Base-by-base conservation (phyloP, 64 coral and sea anemone genomes). In the Pocillopora damicornis region DNA sequence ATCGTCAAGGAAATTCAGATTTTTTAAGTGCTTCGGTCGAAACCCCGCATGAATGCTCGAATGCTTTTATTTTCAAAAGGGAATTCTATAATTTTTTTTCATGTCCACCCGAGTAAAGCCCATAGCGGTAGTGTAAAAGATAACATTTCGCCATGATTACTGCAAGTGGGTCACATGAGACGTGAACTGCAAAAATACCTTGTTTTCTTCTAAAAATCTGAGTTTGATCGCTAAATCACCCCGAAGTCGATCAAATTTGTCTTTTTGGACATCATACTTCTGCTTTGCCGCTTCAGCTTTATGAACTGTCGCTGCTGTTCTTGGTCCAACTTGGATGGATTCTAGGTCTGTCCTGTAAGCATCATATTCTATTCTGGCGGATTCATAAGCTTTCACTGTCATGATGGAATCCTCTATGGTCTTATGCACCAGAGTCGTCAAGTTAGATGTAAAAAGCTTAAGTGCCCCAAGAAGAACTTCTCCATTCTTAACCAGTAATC, bases 201-300 rank as follows among this genome's bases (percentile, higher is more conserved):
- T 99, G 60, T 99, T 99, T 95, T 99, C 97, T 75, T 99, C 90
- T 65, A 99, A 86, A 66, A 99, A 99, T 89, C 88, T 95, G 23
- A 99, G 86, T 75, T 99, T 99, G 75, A 99, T 93, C 42, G 93
- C 91, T 37, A 99, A 86, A 83, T 99, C 97, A 73, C 76, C 80
- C 79, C 97, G 87, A 42, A 99, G 86, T 35, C 88, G 87, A 37
- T 99, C 97, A 93, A 95, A 99, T 88, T 91, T 99, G 36, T 80
- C 84, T 80, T 95, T 99, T 60, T 99, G 97, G 60, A 87, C 69
- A 80, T 99, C 90, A 91, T 78, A 99, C 79, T 99, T 86, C 35
- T 90, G 83, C 68, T 90, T 95, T 3, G 97, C 89, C 58, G 95
- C 93, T 9, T 99, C 97, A 26, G 90, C 88, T 81, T 86, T 95